These are phyloP conservation scores for Harpagifer antarcticus DNA, from an alignment of 2,797 vertebrate genomes.

Conservation along the genomic window DNA sequence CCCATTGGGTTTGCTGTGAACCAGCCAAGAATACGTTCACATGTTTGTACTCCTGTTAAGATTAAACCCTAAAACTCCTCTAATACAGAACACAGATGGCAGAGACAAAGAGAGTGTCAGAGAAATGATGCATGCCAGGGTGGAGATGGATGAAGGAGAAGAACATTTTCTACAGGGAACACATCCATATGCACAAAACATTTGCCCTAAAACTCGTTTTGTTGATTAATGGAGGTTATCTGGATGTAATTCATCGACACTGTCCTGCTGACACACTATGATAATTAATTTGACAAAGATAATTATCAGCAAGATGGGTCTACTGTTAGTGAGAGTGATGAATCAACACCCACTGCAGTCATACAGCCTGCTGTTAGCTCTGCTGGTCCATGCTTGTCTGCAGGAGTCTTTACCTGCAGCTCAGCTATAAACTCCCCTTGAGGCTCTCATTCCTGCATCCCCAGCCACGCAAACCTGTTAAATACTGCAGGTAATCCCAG, in stretches of 20 bases:
- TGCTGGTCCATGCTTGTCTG: constrained; percentile 35
- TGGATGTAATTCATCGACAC: constrained; percentile 73
- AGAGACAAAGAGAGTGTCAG: constrained; percentile 8
- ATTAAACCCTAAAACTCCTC: not conserved
- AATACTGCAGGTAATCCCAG: constrained; percentile 35
- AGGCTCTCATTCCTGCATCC: constrained; percentile 30
- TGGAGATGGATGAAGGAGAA: constrained; percentile 45
- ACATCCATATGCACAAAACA: constrained; percentile 56
- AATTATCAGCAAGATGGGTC: constrained; percentile 74
- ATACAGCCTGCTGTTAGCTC: constrained; percentile 51
- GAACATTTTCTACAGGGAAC: constrained; percentile 40
- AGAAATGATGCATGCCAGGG: constrained; percentile 21
- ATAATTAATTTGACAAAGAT: constrained; percentile 80
- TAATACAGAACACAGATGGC: constrained; percentile 13
- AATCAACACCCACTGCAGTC: constrained; percentile 68
- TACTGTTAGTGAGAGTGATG: constrained; percentile 69
- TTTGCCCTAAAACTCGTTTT: constrained; percentile 67
- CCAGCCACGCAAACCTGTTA: constrained; percentile 30
- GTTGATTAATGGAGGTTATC: constrained; percentile 81
- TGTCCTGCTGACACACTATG: constrained; percentile 69
- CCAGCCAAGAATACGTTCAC: too few species aligned
- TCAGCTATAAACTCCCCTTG: constrained; percentile 27
- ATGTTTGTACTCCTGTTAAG: not conserved
- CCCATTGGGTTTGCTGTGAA: not conserved
- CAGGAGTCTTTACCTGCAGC: constrained; percentile 47